Base-by-base conservation (phyloP, 1,140 invertebrate species). In the Bilobella aurantiaca region DNA sequence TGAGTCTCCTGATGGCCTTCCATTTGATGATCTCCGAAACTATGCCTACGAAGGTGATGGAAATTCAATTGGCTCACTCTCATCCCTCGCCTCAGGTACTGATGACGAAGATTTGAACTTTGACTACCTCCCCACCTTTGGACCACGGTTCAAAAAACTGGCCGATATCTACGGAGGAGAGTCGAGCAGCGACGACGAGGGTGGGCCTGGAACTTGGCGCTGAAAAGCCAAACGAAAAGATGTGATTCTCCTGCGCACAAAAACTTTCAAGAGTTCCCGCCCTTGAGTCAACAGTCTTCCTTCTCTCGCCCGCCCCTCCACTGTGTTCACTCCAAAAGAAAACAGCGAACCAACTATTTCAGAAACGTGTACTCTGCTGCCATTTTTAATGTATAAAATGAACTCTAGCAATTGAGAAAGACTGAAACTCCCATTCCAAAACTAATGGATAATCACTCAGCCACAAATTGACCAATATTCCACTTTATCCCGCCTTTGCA, bases 31-130 rank as follows among this genome's bases (percentile, higher is more conserved):
- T 79, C 87, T 97, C 0, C 84, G 93, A 56, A 91, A 96, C 78
- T 98, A 96, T 77, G 93, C 90, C 29, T 96, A 96, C 75, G 94
- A 98, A 79, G 94, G 95, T n/a, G 92, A 94, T 76, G 93, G 92
- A 61, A 96, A 95, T 75, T 88, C 86, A 1, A 89, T 88, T 46
- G 93, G 93, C 64, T 96, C 92, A 8, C 80, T 96, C 0, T 96
- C 93, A 32, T 96, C 93, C 3, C 80, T 97, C 57, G 90, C 91
- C 64, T 94, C 92, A 66, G 91, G 87, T 75, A 93, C 90, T 62
- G 92, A 96, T 75, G 92, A 94, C 74, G 90, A 90, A 60, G 93
- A 95, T 79, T 84, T 96, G 69, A 94, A 98, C 76, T 98, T 96
- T 79, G 93, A 97, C 78, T 95, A 96, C 79, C 80, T 98, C 70